These are phyloP conservation scores for Melanostoma mellinum DNA, from an alignment of 2,888 invertebrate genomes.

Conservation along the genomic window DNA sequence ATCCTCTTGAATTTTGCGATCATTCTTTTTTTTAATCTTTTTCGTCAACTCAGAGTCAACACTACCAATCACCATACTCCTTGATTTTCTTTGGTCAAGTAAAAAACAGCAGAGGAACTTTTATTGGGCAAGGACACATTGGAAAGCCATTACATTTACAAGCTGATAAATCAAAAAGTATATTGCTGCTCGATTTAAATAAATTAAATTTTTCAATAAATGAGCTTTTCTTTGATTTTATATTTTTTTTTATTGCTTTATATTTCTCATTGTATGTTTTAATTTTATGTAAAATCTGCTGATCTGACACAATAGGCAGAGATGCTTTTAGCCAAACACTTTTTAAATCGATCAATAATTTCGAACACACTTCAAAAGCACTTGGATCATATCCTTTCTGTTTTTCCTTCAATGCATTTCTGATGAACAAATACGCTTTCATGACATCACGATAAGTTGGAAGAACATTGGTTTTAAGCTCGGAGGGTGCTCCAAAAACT, in stretches of 20 bases:
- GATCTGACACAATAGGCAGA: slow-evolving; percentile 2
- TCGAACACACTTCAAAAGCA: neutral
- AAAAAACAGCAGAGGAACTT: neutral
- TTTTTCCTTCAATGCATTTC: too few species aligned
- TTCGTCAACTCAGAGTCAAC: slow-evolving; percentile 10
- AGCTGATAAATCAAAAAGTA: neutral
- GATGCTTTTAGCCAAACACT: neutral
- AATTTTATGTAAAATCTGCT: neutral
- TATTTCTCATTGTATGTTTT: slow-evolving; percentile 2
- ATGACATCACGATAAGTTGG: too few species aligned
- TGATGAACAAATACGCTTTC: too few species aligned
- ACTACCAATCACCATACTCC: neutral
- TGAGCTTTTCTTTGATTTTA: neutral
- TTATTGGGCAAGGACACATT: neutral
- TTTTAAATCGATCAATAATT: neutral
- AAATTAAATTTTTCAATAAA: neutral
- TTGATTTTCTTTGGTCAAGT: neutral
- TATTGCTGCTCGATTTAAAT: neutral
- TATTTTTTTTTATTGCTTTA: neutral
- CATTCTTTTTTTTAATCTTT: slow-evolving; percentile 3
- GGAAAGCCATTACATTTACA: neutral
- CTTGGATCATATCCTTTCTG: neutral
- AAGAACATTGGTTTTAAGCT: too few species aligned
- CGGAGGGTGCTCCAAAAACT: too few species aligned
- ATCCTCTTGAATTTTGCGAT: slow-evolving; percentile 7